Percentiles rank a stretch among this genome's conserved stretches.
Conservation (phyloP, 2,113 vertebrate species). For the Carassius auratus region DNA sequence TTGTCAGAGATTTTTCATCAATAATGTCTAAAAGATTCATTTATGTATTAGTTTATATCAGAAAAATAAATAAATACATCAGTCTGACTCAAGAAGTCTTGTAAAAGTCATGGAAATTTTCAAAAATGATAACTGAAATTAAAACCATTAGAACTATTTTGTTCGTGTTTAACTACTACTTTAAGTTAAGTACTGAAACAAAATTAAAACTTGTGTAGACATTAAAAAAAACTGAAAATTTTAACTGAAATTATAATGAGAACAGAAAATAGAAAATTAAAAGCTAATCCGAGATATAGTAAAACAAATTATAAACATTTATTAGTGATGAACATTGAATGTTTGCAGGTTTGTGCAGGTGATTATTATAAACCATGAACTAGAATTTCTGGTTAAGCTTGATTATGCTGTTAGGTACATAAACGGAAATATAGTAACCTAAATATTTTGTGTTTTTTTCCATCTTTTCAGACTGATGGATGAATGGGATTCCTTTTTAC, state of each 20-base stretch:
- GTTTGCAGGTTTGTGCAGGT: neutral
- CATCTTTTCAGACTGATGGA: slow-evolving; percentile 65
- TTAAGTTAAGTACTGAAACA: too few species aligned
- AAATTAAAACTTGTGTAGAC: too few species aligned
- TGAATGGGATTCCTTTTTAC: slow-evolving; percentile 72
- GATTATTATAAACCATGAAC: neutral
- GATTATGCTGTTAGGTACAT: neutral
- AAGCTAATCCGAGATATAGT: too few species aligned
- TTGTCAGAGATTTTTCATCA: neutral
- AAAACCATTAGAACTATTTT: too few species aligned
- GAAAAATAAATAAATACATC: too few species aligned
- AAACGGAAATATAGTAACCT: neutral
- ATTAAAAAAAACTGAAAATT: too few species aligned
- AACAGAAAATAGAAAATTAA: too few species aligned
- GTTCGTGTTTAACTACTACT: too few species aligned
- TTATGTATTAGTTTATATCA: neutral
- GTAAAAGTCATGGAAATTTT: neutral
- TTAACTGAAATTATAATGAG: too few species aligned
- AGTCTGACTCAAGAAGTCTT: neutral
- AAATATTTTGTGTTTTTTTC: neutral
- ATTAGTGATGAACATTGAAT: neutral
- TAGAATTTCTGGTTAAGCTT: neutral
- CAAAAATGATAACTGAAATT: too few species aligned
- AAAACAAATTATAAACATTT: too few species aligned
- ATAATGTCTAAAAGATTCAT: neutral